Conservation (phyloP, 2,113 vertebrate genomes). For the Zosterops borbonicus region DNA sequence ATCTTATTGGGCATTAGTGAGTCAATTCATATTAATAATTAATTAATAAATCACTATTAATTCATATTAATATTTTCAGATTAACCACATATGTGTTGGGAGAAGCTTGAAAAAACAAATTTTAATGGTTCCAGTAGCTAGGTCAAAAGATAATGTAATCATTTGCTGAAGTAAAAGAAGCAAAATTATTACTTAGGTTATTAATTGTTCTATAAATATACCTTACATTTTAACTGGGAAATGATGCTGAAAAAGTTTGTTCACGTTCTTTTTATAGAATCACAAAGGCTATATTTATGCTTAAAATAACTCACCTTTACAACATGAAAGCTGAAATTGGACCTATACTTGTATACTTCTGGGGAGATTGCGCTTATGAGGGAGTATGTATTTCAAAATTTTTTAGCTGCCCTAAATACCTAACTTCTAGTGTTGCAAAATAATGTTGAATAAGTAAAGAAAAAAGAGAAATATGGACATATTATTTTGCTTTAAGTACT, state of each 20-base stretch:
- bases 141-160: neutral
- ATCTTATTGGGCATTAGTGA: neutral
- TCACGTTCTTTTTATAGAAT: neutral
- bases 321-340: neutral
- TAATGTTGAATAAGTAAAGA: neutral
- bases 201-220: neutral
- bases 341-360: neutral
- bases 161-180: neutral
- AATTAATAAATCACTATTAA: too few species aligned
- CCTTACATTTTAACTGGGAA: neutral
- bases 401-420: neutral
- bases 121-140: neutral
- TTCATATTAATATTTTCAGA: neutral
- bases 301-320: neutral
- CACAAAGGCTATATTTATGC: neutral
- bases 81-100: neutral
- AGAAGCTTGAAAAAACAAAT: neutral
- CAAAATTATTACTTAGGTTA: neutral
- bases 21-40: neutral
- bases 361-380: neutral
- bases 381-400: neutral
- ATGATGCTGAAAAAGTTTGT: neutral
- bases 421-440: neutral
- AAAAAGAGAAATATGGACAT: neutral
- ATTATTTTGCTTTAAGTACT: neutral